Percentiles rank a stretch among this genome's conserved stretches.
phyloP scores from a whole-genome alignment of 2,113 vertebrate species.

The Phycodurus eques region DNA sequence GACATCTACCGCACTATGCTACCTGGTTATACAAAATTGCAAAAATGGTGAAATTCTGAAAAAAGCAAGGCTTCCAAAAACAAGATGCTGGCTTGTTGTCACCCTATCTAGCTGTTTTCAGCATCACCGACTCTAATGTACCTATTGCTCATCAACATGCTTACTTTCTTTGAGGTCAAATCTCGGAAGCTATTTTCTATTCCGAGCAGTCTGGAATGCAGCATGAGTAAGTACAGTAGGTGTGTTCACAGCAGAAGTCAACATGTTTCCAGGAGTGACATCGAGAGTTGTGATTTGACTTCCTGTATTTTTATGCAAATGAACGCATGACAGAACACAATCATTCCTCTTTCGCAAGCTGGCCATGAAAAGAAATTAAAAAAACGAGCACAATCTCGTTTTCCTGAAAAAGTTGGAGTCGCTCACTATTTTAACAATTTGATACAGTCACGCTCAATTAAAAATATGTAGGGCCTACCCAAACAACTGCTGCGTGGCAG shows the following conservation, averaged over 20 bases:
- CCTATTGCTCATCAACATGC: neutral
- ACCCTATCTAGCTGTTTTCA: neutral
- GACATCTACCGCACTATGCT: too few relatives aligned
- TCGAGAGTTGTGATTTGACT: neutral
- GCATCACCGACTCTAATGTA: neutral
- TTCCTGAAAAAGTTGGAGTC: neutral
- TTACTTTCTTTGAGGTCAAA: neutral
- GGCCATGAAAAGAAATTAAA: neutral
- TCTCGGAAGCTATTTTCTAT: neutral
- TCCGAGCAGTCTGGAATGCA: neutral
- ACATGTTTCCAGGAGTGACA: neutral
- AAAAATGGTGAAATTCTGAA: too few relatives aligned
- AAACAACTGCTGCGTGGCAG: neutral
- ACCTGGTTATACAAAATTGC: too few relatives aligned
- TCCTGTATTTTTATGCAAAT: neutral
- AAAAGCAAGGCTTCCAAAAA: too few relatives aligned
- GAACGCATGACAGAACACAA: neutral
- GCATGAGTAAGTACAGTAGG: too few relatives aligned
- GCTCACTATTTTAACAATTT: neutral
- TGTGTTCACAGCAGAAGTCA: neutral
- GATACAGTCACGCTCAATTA: too few relatives aligned
- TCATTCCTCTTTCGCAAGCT: neutral
- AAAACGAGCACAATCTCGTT: neutral
- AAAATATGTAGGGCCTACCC: too few relatives aligned
- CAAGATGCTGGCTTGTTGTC: neutral